phyloP scores from a whole-genome alignment of 2,888 invertebrate species.

The Orchestes rusci region DNA sequence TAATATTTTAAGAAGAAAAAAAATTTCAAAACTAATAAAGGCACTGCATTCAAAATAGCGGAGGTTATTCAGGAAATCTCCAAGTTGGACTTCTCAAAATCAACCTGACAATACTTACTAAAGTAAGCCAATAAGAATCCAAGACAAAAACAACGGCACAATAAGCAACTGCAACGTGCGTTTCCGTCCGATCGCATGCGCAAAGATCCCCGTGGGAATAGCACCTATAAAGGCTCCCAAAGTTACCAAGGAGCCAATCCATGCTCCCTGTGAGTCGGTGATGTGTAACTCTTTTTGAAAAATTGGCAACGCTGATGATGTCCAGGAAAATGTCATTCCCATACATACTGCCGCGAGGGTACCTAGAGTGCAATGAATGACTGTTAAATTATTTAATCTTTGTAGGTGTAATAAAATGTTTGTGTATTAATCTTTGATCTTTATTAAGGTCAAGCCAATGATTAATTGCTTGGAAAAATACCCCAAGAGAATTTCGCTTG shows the following conservation, averaged over 20 bases:
- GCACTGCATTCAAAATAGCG: too few relatives aligned
- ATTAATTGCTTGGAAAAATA: too few relatives aligned
- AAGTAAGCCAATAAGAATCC: slow-evolving; percentile 47
- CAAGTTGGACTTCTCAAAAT: too few relatives aligned
- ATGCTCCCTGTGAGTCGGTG: slow-evolving; percentile 44
- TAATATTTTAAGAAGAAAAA: too few relatives aligned
- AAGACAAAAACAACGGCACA: slow-evolving; percentile 49
- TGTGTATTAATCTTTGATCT: not conserved
- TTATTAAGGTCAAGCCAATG: too few relatives aligned
- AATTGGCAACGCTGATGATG: slow-evolving; percentile 49
- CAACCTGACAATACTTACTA: slow-evolving; percentile 21
- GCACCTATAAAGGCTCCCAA: slow-evolving; percentile 52
- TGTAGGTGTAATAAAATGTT: too few relatives aligned
- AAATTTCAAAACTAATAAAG: too few relatives aligned
- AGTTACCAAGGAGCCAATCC: slow-evolving; percentile 51
- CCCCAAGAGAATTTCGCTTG: too few relatives aligned
- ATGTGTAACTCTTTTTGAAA: slow-evolving; percentile 35
- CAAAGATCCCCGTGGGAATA: slow-evolving; percentile 50
- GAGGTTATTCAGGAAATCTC: too few relatives aligned
- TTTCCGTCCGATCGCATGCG: slow-evolving; percentile 51
- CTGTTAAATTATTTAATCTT: too few relatives aligned
- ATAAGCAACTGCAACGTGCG: slow-evolving; percentile 49
- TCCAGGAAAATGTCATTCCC: slow-evolving; percentile 54
- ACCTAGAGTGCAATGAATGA: too few relatives aligned
- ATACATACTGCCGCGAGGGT: slow-evolving; percentile 52